phyloP scores from a whole-genome alignment of 2,113 vertebrate genomes.

The Malaclemys terrapin region DNA sequence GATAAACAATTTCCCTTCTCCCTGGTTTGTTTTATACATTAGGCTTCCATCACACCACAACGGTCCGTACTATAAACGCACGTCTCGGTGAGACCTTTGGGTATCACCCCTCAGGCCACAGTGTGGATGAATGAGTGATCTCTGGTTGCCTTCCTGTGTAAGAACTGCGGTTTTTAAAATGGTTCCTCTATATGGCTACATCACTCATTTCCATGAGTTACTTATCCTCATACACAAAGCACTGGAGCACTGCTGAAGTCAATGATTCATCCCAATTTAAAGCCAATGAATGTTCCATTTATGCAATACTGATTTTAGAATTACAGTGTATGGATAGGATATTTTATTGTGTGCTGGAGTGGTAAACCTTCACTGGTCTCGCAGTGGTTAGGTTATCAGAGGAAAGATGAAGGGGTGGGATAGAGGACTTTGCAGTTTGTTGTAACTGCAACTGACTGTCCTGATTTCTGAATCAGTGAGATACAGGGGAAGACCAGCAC shows the following conservation, averaged over 20 bases:
- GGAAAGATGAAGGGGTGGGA: conserved; percentile 19
- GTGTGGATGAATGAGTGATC: not conserved
- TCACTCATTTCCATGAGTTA: not conserved
- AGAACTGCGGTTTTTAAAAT: not conserved
- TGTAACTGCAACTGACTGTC: conserved; percentile 54
- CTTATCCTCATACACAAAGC: not conserved
- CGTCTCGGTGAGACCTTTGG: not conserved
- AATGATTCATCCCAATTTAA: not conserved
- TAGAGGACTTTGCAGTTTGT: conserved; percentile 37
- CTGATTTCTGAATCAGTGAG: conserved; percentile 23
- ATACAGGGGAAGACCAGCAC: conserved; percentile 14
- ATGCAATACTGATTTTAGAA: not conserved
- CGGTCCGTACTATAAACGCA: not conserved
- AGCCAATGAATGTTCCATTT: not conserved
- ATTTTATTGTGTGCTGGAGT: not conserved
- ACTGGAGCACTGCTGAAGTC: not conserved
- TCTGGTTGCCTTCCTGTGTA: not conserved
- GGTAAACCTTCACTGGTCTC: not conserved
- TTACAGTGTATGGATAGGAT: not conserved
- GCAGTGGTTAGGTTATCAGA: conserved; percentile 16
- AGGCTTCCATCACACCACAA: not conserved
- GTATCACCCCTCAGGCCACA: not conserved
- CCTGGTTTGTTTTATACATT: not conserved
- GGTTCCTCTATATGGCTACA: not conserved
- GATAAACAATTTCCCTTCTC: not conserved